phyloP scores from a whole-genome alignment of 2,113 vertebrate genomes.

The Eublepharis macularius region DNA sequence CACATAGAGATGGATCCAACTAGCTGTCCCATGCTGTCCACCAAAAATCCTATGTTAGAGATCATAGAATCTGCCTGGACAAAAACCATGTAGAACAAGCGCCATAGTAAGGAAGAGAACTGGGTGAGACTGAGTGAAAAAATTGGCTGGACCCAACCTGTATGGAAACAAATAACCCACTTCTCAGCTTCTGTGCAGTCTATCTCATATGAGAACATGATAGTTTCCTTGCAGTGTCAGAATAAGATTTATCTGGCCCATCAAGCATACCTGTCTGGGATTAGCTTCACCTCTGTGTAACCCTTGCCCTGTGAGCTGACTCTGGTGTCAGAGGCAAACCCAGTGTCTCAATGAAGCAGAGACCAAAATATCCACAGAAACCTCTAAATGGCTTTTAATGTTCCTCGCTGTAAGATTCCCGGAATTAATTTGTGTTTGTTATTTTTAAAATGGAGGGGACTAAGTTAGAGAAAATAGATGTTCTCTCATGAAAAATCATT shows the following conservation, averaged over 20 bases:
- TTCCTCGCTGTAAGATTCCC: slow-evolving; percentile 56
- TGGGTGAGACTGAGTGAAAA: no score
- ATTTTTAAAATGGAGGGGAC: slow-evolving; percentile 51
- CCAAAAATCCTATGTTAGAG: no score
- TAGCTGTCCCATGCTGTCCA: no score
- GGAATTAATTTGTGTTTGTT: slow-evolving; percentile 67
- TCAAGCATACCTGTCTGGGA: neutral
- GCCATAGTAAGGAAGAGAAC: no score
- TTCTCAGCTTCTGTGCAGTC: neutral
- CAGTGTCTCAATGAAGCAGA: slow-evolving; percentile 36
- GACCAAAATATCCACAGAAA: slow-evolving; percentile 63
- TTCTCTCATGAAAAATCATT: slow-evolving; percentile 35
- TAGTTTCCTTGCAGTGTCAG: neutral
- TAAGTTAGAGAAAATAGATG: slow-evolving; percentile 65
- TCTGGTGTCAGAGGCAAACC: slow-evolving; percentile 29
- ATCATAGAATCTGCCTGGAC: no score
- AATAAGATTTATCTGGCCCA: neutral
- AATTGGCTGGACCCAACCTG: no score
- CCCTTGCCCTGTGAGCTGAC: slow-evolving; percentile 54
- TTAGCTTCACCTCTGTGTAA: slow-evolving; percentile 29
- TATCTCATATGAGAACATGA: neutral
- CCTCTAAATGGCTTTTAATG: slow-evolving; percentile 65
- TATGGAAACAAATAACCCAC: neutral
- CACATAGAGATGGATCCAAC: neutral
- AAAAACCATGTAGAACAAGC: no score